Evolutionary conservation across 2,888 invertebrate genomes (phyloP).

Genomic region (Sinohyriopsis cumingii): DNA sequence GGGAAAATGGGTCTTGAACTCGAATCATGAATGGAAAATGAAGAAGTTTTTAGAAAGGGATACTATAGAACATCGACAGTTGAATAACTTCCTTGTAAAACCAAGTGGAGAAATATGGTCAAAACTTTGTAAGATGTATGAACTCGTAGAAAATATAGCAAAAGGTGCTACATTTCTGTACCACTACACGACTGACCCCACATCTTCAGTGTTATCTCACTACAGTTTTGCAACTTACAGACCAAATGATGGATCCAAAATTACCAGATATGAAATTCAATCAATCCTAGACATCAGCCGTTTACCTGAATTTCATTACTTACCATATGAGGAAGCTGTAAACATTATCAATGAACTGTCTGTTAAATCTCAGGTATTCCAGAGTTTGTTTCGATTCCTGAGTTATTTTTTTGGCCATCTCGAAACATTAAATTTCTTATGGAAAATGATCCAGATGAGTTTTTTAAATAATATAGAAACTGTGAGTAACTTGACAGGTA

Average conservation of each 20-base stretch:
- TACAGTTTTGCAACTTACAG: no score
- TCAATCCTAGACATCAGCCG: neutral
- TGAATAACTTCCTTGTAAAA: neutral
- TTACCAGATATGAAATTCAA: neutral
- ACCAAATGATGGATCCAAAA: no score
- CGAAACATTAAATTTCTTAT: neutral
- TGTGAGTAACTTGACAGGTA: no score
- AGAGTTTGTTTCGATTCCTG: neutral
- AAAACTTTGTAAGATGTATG: conserved; percentile 2
- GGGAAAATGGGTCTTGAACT: conserved; percentile 2
- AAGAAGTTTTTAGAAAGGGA: neutral
- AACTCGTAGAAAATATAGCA: neutral
- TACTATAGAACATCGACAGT: neutral
- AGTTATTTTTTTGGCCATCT: neutral
- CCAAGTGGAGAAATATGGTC: conserved; percentile 1
- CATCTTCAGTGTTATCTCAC: no score
- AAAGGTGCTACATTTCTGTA: neutral
- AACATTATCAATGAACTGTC: neutral
- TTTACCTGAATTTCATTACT: conserved; percentile 3
- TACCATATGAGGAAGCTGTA: neutral
- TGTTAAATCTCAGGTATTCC: neutral
- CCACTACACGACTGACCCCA: neutral
- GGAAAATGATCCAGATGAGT: neutral
- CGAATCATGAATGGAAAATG: neutral
- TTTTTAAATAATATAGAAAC: no score